These are phyloP conservation scores for Drosophila setifemur DNA, from an alignment of 1,140 invertebrate genomes.

Conservation along the genomic window DNA sequence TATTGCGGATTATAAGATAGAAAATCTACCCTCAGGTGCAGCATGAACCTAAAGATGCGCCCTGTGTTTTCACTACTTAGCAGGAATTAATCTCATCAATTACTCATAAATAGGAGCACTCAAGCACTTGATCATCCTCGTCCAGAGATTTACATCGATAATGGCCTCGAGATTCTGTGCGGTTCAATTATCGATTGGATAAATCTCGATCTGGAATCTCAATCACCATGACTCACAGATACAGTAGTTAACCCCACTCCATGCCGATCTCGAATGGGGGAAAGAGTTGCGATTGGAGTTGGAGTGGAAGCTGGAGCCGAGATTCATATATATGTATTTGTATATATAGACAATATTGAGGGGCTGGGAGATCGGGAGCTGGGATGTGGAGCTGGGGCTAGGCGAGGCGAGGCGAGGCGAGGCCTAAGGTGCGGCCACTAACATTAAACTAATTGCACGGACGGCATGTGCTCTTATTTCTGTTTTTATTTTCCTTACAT, in stretches of 20 bases:
- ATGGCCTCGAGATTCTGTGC: not conserved
- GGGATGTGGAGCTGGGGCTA: slow-evolving; percentile 16
- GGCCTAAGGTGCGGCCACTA: slow-evolving; percentile 49
- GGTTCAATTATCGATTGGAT: slow-evolving; percentile 29
- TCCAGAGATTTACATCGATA: slow-evolving; percentile 4
- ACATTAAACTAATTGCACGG: slow-evolving; percentile 47
- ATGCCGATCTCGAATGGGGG: not conserved
- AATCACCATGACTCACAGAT: slow-evolving; percentile 23
- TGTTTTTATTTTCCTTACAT: not conserved
- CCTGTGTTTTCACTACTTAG: not conserved
- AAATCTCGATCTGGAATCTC: slow-evolving; percentile 28
- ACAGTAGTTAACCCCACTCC: slow-evolving; percentile 13
- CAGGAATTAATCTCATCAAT: not conserved
- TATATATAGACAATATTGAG: too few relatives aligned
- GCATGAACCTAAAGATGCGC: too few relatives aligned
- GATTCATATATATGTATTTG: too few relatives aligned
- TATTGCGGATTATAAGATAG: too few relatives aligned
- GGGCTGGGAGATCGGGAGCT: not conserved
- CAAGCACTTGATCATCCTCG: not conserved
- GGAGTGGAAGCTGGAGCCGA: not conserved
- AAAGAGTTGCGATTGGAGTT: not conserved
- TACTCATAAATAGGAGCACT: not conserved
- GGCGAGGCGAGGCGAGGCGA: slow-evolving; percentile 6
- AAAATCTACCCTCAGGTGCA: too few relatives aligned
- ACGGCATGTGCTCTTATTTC: slow-evolving; percentile 46